Conservation (phyloP, 2,113 vertebrate genomes). For the Carassius gibelio region DNA sequence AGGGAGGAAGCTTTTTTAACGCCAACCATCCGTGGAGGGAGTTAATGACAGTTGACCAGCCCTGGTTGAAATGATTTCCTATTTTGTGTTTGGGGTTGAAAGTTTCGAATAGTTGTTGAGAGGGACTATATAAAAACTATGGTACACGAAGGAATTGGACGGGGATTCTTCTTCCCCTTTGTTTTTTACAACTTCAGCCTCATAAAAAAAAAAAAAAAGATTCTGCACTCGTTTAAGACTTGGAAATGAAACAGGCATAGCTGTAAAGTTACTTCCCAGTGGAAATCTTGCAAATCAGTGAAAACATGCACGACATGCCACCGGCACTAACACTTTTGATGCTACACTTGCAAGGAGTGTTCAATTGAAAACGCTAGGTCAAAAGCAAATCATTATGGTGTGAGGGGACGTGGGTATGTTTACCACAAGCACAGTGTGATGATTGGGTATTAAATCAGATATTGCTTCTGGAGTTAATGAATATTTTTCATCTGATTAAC, state of each 20-base stretch:
- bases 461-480: conserved; percentile 7
- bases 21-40: conserved; percentile 56
- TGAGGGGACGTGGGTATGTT: neutral
- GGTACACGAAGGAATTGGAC: conserved; percentile 20
- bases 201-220: conserved; percentile 54
- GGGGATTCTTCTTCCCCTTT: conserved; percentile 24
- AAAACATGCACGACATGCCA: conserved; percentile 12
- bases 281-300: conserved; percentile 8
- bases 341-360: neutral
- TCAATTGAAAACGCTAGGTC: neutral
- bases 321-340: neutral
- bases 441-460: conserved; percentile 21
- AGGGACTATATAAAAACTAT: conserved; percentile 46
- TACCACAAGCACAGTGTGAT: neutral
- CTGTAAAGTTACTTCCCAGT: conserved; percentile 46
- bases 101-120: conserved; percentile 36
- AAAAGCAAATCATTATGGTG: neutral
- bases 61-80: conserved; percentile 46
- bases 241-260: conserved; percentile 36
- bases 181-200: conserved; percentile 43
- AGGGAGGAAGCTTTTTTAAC: conserved; percentile 52
- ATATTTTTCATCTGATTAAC: conserved; percentile 7
- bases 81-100: conserved; percentile 46
- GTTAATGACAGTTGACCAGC: conserved; percentile 36
- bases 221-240: conserved; percentile 47